Conservation (phyloP, 2,888 invertebrate genomes). For the Xylophagus ater region DNA sequence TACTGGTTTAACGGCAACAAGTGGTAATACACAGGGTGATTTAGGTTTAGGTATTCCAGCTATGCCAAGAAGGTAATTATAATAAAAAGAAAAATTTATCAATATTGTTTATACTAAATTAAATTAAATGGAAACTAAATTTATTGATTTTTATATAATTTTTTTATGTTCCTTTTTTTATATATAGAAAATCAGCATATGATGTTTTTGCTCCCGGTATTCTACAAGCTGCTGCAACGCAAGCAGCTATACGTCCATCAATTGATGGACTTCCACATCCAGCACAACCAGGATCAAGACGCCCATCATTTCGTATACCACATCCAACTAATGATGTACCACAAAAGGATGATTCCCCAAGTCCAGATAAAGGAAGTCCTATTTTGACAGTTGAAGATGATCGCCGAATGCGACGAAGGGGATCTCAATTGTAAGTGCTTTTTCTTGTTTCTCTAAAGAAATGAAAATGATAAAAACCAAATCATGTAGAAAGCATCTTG, state of each 20-base stretch:
- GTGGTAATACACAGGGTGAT: constrained; percentile 34
- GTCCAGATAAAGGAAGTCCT: constrained; percentile 44
- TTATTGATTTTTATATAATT: constrained; percentile 1
- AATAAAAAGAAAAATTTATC: no score
- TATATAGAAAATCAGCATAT: constrained; percentile 54
- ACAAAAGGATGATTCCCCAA: constrained; percentile 43
- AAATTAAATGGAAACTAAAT: no score
- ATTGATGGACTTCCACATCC: constrained; percentile 36
- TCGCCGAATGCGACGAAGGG: constrained; percentile 61
- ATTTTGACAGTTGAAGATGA: constrained; percentile 58
- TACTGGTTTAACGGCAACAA: constrained; percentile 23
- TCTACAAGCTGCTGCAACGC: constrained; percentile 38
- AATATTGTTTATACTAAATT: no score
- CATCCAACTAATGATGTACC: constrained; percentile 43
- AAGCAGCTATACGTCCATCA: constrained; percentile 25
- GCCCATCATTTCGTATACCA: constrained; percentile 51
- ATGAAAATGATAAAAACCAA: no score
- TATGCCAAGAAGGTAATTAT: constrained; percentile 55
- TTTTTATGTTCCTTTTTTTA: background rate
- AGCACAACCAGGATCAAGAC: constrained; percentile 41
- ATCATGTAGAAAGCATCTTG: no score
- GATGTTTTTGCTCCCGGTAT: constrained; percentile 64
- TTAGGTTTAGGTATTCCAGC: constrained; percentile 56
- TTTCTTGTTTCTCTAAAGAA: constrained; percentile 1
- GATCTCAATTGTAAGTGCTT: constrained; percentile 68